Evolutionary conservation across 2,888 invertebrate genomes (phyloP), one percentile per base, ranked within the genome.

Genomic region (Drosophila mayaguana): DNA sequence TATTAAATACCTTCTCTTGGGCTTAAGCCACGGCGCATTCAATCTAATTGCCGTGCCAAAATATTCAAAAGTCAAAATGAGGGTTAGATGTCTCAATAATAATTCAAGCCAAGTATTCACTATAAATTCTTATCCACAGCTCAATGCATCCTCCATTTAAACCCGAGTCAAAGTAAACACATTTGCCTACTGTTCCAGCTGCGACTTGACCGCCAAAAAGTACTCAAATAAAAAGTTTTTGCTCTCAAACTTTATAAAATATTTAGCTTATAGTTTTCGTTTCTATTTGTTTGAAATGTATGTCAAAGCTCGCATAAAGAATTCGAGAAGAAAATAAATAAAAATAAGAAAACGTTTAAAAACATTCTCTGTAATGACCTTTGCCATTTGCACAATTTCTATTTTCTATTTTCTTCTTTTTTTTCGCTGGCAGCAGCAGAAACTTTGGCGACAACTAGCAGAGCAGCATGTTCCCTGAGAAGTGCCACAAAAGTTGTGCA

Each of bases 311-410:
- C 14, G 20, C 16, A 34, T 12, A 25, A 43, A 16, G 5, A 20
- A 20, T 25, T 20, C 16, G 5, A 12, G 3, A 45, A 9, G 8
- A 16, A 45, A 22, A 45, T 22, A 32, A 16, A 18, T 9, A 14
- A 20, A 36, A 40, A 12, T 14, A 51, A 51, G 22, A 54, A 55
- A 45, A 51, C 11, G 18, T 28, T 77, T 53, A 34, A 63, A 51
- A 68, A 60, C 40, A 70, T 70, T 83, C 59, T 34, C 40, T 25
- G 28, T 32, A 60, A 56, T 50, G 72, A 75, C 71, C 68, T 77
- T 76, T 62, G 50, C 65, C 68, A 22, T 81, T 67, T 57, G 42
- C 43, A 8, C 8, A n/a, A n/a, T n/a, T 28, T 28, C 8, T 25
- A 4, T 3, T 25, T 25, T 5, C 5, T 9, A 28, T 28, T 28